Conservation (phyloP, 2,113 vertebrate species). For the Hyla sarda region DNA sequence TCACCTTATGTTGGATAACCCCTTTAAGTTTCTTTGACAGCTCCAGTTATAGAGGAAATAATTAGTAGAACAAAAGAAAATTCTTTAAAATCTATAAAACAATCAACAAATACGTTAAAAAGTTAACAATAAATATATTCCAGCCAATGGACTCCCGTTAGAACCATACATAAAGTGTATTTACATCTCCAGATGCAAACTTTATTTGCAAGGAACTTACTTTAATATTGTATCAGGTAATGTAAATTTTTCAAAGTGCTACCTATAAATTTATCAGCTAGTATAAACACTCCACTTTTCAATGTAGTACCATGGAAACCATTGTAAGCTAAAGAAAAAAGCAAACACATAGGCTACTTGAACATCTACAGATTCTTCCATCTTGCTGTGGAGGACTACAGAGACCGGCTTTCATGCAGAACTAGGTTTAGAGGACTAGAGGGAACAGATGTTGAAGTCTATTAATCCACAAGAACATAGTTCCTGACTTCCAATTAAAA, state of each 20-base stretch:
- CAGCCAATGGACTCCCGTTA: background rate
- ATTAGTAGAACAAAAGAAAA: no score
- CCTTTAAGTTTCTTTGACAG: no score
- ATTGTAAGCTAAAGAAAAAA: background rate
- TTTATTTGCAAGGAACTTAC: no score
- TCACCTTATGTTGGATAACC: no score
- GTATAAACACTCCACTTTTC: background rate
- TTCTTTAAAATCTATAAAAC: no score
- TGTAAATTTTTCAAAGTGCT: no score
- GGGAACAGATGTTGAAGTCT: slow-evolving; percentile 13
- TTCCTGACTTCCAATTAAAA: slow-evolving; percentile 25
- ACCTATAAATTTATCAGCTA: background rate
- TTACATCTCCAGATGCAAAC: no score
- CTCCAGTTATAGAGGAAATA: no score
- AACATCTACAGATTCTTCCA: background rate
- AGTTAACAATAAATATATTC: no score
- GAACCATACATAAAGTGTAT: no score
- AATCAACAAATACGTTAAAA: no score
- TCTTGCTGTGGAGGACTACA: background rate
- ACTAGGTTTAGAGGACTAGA: slow-evolving; percentile 21
- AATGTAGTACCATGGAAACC: background rate
- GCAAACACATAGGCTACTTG: background rate
- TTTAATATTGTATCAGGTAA: no score
- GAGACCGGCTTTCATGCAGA: slow-evolving; percentile 14
- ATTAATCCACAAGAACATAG: slow-evolving; percentile 27